A percentile compares a stretch with the other conserved stretches of the same genome.
Evolutionary conservation across 2,888 invertebrate species (phyloP).

Genomic region (Machimus rusticus): DNA sequence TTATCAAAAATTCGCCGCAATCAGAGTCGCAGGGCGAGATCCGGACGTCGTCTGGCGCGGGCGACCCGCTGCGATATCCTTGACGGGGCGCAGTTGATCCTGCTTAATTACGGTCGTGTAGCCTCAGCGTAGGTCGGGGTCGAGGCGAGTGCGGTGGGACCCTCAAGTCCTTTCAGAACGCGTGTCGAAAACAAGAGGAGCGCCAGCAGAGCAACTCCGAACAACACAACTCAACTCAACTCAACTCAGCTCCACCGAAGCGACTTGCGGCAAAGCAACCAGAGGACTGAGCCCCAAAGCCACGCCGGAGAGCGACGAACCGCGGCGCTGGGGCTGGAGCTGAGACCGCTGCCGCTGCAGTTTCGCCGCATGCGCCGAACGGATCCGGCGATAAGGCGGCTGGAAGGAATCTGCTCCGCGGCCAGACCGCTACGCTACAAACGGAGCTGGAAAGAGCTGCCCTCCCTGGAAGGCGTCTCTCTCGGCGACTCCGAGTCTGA

Average conservation of each 20-base stretch:
- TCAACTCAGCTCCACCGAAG: background rate
- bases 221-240: background rate
- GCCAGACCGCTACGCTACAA: background rate
- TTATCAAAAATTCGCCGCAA: constrained; percentile 37
- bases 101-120: background rate
- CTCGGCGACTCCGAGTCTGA: background rate
- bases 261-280: constrained; percentile 8
- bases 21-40: background rate
- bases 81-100: background rate
- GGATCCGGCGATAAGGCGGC: background rate
- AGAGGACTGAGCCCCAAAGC: background rate
- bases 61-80: background rate
- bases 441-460: background rate
- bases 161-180: background rate
- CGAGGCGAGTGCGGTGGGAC: background rate
- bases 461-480: background rate
- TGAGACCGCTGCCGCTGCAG: background rate
- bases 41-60: background rate
- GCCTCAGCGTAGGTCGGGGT: background rate
- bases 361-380: background rate
- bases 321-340: background rate
- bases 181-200: background rate
- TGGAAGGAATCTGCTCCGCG: background rate
- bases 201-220: background rate
- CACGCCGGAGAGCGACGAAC: background rate